These are phyloP conservation scores for Dusona sp. DNA, from an alignment of 2,888 invertebrate species.

Conservation along the genomic window DNA sequence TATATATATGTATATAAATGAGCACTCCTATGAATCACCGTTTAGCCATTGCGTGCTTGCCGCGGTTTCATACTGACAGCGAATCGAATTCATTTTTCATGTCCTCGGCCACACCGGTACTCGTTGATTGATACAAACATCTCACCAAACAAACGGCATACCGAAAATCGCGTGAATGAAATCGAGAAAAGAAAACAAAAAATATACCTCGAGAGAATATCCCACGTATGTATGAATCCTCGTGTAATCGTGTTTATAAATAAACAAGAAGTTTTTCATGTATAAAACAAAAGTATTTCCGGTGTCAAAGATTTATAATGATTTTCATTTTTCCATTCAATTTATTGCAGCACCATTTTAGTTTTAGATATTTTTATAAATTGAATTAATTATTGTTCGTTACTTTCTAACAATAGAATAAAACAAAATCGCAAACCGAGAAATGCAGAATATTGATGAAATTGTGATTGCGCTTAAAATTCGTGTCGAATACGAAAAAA, in stretches of 20 bases:
- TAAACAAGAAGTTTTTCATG: not conserved
- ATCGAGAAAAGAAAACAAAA: slow-evolving; percentile 19
- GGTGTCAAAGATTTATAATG: no score
- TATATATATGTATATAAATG: not conserved
- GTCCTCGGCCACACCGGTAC: slow-evolving; percentile 60
- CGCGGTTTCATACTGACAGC: slow-evolving; percentile 41
- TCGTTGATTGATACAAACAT: slow-evolving; percentile 80
- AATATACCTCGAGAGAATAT: not conserved
- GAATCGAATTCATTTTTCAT: slow-evolving; percentile 80
- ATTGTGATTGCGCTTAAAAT: no score
- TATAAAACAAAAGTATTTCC: not conserved
- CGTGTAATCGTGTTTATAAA: not conserved
- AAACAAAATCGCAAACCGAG: no score
- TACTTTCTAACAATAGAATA: no score
- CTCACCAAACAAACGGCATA: slow-evolving; percentile 51
- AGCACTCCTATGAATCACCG: slow-evolving; percentile 75
- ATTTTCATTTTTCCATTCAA: no score
- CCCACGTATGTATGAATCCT: not conserved
- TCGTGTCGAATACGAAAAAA: no score
- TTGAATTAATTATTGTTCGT: not conserved
- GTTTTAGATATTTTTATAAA: not conserved
- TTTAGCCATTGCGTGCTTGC: slow-evolving; percentile 76
- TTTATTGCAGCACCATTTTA: no score
- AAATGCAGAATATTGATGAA: no score
- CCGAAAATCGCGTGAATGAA: slow-evolving; percentile 61